Conservation (phyloP, 2,888 invertebrate species). For the Hyalella azteca region DNA sequence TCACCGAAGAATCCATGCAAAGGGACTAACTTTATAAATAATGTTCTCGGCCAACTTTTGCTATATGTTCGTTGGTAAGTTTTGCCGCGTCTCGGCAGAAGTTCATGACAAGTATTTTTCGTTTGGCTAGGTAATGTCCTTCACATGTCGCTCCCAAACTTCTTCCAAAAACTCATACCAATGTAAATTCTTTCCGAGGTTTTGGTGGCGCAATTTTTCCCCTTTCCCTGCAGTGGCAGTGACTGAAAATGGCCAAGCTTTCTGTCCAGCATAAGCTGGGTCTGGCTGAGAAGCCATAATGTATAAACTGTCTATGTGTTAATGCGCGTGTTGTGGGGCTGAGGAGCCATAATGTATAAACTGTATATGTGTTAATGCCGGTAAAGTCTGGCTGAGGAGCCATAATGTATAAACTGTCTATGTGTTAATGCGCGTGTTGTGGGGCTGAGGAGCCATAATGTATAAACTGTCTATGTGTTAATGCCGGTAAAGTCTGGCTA, state of each 20-base stretch:
- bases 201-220: conserved; percentile 8
- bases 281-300: too few species aligned
- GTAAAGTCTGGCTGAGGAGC: too few species aligned
- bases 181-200: conserved; percentile 28
- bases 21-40: conserved; percentile 30
- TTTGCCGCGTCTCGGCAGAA: conserved; percentile 23
- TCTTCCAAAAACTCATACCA: conserved; percentile 34
- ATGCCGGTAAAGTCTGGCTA: too few species aligned
- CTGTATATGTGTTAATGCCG: too few species aligned
- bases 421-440: too few species aligned
- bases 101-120: conserved; percentile 26
- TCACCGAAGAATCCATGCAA: conserved; percentile 11
- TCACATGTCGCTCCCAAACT: conserved; percentile 24
- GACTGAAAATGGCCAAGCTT: not conserved
- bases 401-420: too few species aligned
- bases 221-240: not conserved
- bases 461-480: too few species aligned
- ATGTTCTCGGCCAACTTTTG: conserved; percentile 14
- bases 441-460: too few species aligned
- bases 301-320: too few species aligned
- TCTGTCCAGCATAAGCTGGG: not conserved
- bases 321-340: too few species aligned
- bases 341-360: too few species aligned
- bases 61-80: conserved; percentile 21
- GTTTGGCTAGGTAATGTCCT: conserved; percentile 32